Evolutionary conservation across 2,888 invertebrate genomes (phyloP).

Genomic region (Panorpa germanica): DNA sequence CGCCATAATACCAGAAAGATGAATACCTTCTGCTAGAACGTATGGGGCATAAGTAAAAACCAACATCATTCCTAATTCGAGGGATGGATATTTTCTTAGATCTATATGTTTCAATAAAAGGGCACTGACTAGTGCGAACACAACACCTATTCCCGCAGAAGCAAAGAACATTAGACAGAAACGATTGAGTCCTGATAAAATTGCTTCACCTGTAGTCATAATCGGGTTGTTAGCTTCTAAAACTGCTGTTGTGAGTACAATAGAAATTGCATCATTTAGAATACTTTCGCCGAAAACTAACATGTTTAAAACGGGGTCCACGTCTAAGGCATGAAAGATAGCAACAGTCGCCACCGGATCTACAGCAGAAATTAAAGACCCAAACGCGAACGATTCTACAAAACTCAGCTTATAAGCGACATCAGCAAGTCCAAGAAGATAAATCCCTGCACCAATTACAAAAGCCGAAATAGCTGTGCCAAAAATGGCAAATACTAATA

Average conservation of each 20-base stretch:
- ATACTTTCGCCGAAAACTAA: conserved; percentile 66
- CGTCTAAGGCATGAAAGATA: conserved; percentile 93
- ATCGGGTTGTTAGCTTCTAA: conserved; percentile 48
- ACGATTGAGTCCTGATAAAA: conserved; percentile 69
- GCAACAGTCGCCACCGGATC: conserved; percentile 99
- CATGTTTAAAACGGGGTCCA: conserved; percentile 97
- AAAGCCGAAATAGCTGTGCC: conserved; percentile 95
- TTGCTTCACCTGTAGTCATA: conserved; percentile 60
- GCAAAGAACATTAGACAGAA: conserved; percentile 98
- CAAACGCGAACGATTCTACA: conserved; percentile 97
- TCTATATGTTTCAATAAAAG: conserved; percentile 88
- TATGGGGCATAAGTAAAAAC: conserved; percentile 98
- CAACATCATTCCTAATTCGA: conserved; percentile 97
- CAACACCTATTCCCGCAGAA: conserved; percentile 89
- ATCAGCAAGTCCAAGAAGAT: conserved; percentile 78
- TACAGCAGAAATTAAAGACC: conserved; percentile 93
- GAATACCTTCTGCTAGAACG: conserved; percentile 91
- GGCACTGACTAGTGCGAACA: conserved; percentile 87
- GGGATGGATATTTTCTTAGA: conserved; percentile 87
- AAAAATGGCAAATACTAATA: conserved; percentile 90
- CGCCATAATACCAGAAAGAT: conserved; percentile 89
- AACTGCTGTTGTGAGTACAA: conserved; percentile 86
- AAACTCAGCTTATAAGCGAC: conserved; percentile 84
- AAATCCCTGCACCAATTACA: conserved; percentile 91
- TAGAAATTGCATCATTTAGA: conserved; percentile 95